phyloP scores from a whole-genome alignment of 2,113 vertebrate species.

The Gymnarchus niloticus region DNA sequence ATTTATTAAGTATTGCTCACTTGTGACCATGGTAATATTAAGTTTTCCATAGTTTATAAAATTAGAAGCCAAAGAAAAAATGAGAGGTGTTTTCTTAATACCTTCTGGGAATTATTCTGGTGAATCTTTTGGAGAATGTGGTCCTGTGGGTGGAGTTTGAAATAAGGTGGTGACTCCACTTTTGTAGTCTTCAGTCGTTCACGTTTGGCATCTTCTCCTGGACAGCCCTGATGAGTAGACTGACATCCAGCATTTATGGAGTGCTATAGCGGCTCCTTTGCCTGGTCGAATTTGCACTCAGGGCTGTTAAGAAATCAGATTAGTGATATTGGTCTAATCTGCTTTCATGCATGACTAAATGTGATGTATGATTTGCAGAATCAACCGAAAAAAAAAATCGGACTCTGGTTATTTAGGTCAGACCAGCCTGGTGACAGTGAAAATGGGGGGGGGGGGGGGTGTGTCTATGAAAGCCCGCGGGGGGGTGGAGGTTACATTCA shows the following conservation, averaged over 20 bases:
- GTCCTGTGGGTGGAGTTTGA: background rate
- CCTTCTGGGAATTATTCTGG: background rate
- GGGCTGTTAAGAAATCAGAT: background rate
- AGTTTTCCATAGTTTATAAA: background rate
- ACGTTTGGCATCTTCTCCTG: background rate
- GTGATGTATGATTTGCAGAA: background rate
- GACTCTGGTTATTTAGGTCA: background rate
- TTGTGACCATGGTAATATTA: background rate
- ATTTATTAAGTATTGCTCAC: background rate
- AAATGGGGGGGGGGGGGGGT: background rate
- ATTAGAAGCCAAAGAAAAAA: background rate
- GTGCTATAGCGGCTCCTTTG: background rate
- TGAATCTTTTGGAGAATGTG: background rate
- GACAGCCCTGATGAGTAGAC: background rate
- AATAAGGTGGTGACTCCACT: background rate
- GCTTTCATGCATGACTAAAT: constrained; percentile 1
- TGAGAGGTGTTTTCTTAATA: background rate
- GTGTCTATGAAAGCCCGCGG: background rate
- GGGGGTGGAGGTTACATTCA: background rate
- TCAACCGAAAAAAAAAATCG: background rate
- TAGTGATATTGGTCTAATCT: constrained; percentile 12
- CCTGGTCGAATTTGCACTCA: background rate
- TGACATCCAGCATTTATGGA: background rate
- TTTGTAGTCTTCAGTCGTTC: background rate
- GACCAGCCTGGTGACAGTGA: background rate